Percentiles rank a stretch among this genome's conserved stretches.
Evolutionary conservation across 30 jellyfish, hydroid and myxozoan species (phyloP).

Genomic region (Nemopilema nomurai): DNA sequence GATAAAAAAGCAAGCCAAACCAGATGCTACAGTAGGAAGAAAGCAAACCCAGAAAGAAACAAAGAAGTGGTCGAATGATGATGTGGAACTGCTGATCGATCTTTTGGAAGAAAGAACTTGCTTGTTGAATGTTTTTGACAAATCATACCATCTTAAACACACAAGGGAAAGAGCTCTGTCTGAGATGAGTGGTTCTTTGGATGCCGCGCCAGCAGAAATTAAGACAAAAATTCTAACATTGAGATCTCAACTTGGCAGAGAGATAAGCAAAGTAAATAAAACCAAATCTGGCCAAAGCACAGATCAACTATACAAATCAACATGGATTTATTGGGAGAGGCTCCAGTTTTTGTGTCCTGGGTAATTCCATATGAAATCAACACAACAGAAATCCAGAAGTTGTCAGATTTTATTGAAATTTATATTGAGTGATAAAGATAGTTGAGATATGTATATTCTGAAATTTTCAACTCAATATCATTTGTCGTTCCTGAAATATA

Average conservation of each 20-base stretch:
- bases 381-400: too few species aligned
- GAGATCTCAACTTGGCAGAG: constrained; percentile 25
- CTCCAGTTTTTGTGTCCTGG: constrained; percentile 32
- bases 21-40: background rate
- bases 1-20: background rate
- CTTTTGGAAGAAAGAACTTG: constrained; percentile 12
- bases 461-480: too few species aligned
- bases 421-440: too few species aligned
- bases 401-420: too few species aligned
- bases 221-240: background rate
- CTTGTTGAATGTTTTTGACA: constrained; percentile 8
- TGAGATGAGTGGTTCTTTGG: background rate
- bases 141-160: background rate
- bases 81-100: background rate
- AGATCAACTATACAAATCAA: background rate
- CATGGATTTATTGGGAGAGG: constrained; percentile 5
- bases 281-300: background rate
- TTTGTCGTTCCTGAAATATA: too few species aligned
- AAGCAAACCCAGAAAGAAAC: constrained; percentile 1
- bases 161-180: constrained; percentile 6
- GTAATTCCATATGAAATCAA: too few species aligned
- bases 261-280: constrained; percentile 10
- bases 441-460: too few species aligned
- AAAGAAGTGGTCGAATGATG: constrained; percentile 7
- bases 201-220: background rate